phyloP scores from a whole-genome alignment of 2,113 vertebrate genomes.

The Percopsis transmontana region DNA sequence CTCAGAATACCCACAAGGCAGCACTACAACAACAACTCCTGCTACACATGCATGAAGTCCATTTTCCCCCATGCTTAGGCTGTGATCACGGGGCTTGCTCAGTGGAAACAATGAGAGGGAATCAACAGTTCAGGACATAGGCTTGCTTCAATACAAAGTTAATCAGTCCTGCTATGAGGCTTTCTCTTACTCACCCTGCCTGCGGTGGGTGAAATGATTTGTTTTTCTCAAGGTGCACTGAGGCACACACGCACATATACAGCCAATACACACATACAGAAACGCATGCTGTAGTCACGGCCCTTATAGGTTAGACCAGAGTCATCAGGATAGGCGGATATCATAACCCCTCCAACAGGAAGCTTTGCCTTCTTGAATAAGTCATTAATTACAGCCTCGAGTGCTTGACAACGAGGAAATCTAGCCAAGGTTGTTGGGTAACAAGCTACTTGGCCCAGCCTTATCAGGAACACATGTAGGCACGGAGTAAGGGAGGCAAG shows the following conservation, averaged over 20 bases:
- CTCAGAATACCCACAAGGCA: slow-evolving; percentile 50
- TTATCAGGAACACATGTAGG: slow-evolving; percentile 15
- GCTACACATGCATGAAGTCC: slow-evolving; percentile 53
- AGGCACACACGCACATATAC: slow-evolving; percentile 20
- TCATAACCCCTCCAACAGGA: slow-evolving; percentile 29
- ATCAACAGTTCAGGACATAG: slow-evolving; percentile 34
- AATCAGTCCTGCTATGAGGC: slow-evolving; percentile 48
- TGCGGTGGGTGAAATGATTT: slow-evolving; percentile 38
- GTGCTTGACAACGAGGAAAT: not conserved
- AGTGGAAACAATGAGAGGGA: slow-evolving; percentile 68
- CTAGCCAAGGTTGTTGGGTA: slow-evolving; percentile 10
- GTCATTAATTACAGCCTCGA: not conserved
- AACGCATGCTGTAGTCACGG: not conserved
- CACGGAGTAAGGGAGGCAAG: slow-evolving; percentile 14
- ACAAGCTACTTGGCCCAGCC: not conserved
- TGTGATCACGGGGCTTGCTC: slow-evolving; percentile 57
- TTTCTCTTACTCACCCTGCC: slow-evolving; percentile 38
- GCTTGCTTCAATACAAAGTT: slow-evolving; percentile 48
- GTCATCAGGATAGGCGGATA: slow-evolving; percentile 12
- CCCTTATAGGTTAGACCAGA: not conserved
- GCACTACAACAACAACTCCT: slow-evolving; percentile 56
- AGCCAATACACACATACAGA: slow-evolving; percentile 23
- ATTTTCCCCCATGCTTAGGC: slow-evolving; percentile 49
- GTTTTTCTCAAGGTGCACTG: slow-evolving; percentile 41
- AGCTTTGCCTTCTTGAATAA: slow-evolving; percentile 24